phyloP scores from a whole-genome alignment of 2,113 vertebrate species.

The Scalopus aquaticus region DNA sequence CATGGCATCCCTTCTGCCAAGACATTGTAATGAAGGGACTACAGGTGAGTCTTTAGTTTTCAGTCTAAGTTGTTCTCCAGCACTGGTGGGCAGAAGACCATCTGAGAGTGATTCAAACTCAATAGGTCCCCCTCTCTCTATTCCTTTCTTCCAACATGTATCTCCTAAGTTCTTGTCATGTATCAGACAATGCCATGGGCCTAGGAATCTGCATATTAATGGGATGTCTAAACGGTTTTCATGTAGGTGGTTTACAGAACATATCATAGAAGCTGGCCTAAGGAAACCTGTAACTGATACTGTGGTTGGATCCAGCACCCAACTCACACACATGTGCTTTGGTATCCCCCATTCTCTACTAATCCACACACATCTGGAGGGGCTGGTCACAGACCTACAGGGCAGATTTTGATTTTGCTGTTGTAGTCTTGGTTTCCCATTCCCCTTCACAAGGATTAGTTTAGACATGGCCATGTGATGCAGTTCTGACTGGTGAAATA shows the following conservation, averaged over 20 bases:
- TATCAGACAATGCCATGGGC: neutral
- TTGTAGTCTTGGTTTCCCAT: neutral
- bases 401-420: too few relatives aligned
- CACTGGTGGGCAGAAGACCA: neutral
- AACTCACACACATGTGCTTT: rapidly evolving
- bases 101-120: neutral
- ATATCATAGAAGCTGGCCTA: neutral
- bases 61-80: neutral
- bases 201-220: neutral
- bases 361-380: neutral
- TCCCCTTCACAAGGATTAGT: neutral
- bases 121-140: neutral
- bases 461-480: neutral
- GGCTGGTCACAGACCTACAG: neutral
- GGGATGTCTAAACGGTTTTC: neutral
- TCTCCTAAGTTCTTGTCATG: neutral
- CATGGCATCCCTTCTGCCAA: neutral
- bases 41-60: neutral
- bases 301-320: neutral
- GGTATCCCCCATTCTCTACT: neutral
- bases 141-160: neutral
- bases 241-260: neutral
- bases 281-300: neutral
- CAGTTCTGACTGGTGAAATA: neutral
- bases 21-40: neutral